These are phyloP conservation scores for Nycticebus coucang DNA, from an alignment of 2,113 vertebrate species.

Conservation along the genomic window DNA sequence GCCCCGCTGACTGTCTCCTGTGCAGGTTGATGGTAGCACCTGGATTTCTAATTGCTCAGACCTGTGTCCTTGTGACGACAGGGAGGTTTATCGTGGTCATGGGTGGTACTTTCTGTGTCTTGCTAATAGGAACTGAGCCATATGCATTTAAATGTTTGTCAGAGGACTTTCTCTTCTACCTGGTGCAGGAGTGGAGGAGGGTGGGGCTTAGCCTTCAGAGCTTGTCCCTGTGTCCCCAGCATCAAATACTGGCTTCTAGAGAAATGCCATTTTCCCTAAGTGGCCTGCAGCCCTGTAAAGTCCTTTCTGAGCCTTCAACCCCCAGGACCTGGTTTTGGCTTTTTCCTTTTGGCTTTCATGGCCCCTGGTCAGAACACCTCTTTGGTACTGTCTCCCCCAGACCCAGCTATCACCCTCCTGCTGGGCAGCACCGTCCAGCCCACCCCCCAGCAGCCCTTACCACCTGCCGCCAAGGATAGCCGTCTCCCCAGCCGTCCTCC, in stretches of 20 bases:
- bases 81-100: rapidly evolving
- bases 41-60: not conserved
- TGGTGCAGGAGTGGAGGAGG: rapidly evolving
- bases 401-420: not conserved
- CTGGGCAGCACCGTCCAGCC: too few relatives aligned
- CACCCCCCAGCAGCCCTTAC: rapidly evolving
- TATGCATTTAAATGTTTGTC: rapidly evolving
- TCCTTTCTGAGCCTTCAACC: not conserved
- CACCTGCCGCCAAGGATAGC: too few relatives aligned
- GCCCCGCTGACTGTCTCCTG: not conserved
- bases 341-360: not conserved
- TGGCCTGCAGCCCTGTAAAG: not conserved
- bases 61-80: not conserved
- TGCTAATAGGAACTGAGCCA: not conserved
- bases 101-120: not conserved
- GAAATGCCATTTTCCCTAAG: not conserved
- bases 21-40: not conserved
- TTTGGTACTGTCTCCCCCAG: rapidly evolving
- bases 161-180: not conserved
- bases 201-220: not conserved
- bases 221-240: rapidly evolving
- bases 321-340: not conserved
- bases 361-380: not conserved
- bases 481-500: not conserved
- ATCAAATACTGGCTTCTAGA: not conserved